Evolutionary conservation across 2,888 invertebrate genomes (phyloP).

Genomic region (Folsomia candida): DNA sequence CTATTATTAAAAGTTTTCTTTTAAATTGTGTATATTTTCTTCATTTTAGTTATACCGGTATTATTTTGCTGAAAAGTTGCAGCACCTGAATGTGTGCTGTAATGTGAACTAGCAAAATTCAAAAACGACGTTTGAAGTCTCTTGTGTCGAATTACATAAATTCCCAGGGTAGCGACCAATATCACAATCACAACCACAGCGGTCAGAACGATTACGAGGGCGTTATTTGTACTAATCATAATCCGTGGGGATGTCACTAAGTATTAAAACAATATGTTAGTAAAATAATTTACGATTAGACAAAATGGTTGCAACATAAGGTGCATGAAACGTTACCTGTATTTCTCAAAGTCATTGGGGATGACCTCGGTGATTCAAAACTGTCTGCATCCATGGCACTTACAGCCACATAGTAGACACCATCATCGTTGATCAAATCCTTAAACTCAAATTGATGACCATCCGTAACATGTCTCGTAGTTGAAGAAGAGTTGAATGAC

Average conservation of each 20-base stretch:
- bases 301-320: too few relatives aligned
- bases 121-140: constrained; percentile 74
- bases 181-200: constrained; percentile 60
- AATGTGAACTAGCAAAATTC: constrained; percentile 78
- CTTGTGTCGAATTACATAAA: constrained; percentile 67
- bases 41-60: constrained; percentile 61
- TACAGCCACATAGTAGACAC: constrained; percentile 52
- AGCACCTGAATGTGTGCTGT: constrained; percentile 80
- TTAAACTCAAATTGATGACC: constrained; percentile 27
- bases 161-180: constrained; percentile 62
- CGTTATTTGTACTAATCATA: constrained; percentile 49
- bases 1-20: too few relatives aligned
- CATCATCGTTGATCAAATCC: constrained; percentile 37
- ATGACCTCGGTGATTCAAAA: constrained; percentile 52
- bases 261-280: constrained; percentile 2
- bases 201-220: constrained; percentile 60
- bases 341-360: constrained; percentile 45
- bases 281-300: background rate
- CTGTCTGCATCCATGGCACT: constrained; percentile 52
- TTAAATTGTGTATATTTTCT: too few relatives aligned
- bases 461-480: constrained; percentile 26
- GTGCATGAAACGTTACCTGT: constrained; percentile 40
- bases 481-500: constrained; percentile 22
- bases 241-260: constrained; percentile 26
- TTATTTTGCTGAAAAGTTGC: constrained; percentile 66